Base-by-base conservation (phyloP, 2,113 vertebrate genomes). In the Ptychochromis oligacanthus region DNA sequence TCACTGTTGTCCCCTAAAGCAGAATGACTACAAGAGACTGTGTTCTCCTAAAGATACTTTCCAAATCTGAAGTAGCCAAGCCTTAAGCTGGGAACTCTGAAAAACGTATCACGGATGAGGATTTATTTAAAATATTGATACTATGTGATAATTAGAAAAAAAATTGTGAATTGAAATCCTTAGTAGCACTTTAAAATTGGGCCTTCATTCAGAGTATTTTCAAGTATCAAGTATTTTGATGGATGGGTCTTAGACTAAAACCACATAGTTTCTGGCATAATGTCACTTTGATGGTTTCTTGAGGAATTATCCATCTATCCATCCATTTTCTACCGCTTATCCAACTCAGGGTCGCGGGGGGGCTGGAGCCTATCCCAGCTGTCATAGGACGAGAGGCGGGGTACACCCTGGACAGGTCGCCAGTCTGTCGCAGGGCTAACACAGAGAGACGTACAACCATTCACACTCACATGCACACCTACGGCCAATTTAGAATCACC, bases 1-100 rank as follows among this genome's bases (percentile, higher is more conserved):
- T 89, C 89, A 82, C 89, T 91, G 84, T 77, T 91, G 89, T 95
- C 91, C 92, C 94, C 94, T 40, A 78, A 78, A 94, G 95, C 94
- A 74, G 82, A 94, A 92, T 67, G 22, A 90, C 89, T 85, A 62
- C 77, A 81, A 82, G 88, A 90, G 81, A 83, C 81, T 61, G 55
- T 80, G 90, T 89, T 83, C 62, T 92, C 59, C 90, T 85, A 85
- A 84, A 93, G 87, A 91, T 84, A 82, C 76, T 82, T 83, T 59
- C 43, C 70, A 79, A 65, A 82, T 87, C 60, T 64, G 57, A 83
- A 77, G 31, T 80, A 76, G 75, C 83, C 81, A 89, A 58, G 77
- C 77, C 91, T 87, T 84, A 59, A 82, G 84, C 83, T 72, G 38
- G 22, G 83, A 59, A 81, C 75, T 87, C 76, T 82, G 64, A 80